Conservation (phyloP, 2,113 vertebrate species). For the Pomatorhinus ruficollis region DNA sequence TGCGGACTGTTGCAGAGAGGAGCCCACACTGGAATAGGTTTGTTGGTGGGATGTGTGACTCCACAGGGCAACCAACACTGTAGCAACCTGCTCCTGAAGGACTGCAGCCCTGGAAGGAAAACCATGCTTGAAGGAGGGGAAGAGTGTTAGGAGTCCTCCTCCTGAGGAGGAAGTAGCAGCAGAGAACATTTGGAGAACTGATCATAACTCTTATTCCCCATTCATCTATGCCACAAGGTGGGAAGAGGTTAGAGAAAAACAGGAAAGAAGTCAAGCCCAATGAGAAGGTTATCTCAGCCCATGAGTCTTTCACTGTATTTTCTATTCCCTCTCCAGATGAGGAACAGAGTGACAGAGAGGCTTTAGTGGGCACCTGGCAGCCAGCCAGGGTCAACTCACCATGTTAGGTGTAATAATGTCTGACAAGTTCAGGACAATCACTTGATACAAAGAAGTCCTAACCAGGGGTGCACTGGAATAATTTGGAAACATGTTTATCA, state of each 20-base stretch:
- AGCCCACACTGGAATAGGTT: neutral
- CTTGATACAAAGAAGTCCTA: neutral
- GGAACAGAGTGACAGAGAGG: neutral
- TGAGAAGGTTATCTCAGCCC: neutral
- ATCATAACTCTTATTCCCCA: neutral
- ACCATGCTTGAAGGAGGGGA: neutral
- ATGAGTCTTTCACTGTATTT: accelerated
- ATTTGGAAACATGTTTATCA: neutral
- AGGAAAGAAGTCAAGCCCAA: neutral
- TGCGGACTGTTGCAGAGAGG: no score
- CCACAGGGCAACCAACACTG: accelerated
- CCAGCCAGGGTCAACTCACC: neutral
- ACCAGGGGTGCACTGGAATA: neutral
- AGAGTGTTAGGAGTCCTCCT: neutral
- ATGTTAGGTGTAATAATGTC: neutral
- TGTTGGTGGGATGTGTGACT: neutral
- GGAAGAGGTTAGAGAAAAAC: neutral
- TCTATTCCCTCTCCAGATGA: neutral
- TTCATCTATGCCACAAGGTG: accelerated
- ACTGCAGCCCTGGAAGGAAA: neutral
- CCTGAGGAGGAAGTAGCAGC: neutral
- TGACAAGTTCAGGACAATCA: neutral
- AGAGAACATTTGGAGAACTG: neutral
- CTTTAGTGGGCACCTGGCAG: neutral
- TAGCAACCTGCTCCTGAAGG: no score